A percentile compares a stretch with the other conserved stretches of the same genome.
Evolutionary conservation across 2,888 invertebrate species (phyloP).

Genomic region (Philonicus albiceps): DNA sequence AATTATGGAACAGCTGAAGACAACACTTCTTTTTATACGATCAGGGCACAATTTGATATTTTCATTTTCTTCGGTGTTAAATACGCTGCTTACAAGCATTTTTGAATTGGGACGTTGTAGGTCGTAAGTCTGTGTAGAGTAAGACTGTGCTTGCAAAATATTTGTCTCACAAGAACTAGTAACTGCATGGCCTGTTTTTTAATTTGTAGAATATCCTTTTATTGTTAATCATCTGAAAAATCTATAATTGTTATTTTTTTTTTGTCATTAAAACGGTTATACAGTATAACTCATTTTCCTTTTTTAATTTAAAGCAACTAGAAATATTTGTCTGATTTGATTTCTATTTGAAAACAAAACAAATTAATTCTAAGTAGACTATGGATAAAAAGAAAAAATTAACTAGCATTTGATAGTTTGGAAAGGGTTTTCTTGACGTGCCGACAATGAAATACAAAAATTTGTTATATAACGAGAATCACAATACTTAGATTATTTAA

Average conservation of each 20-base stretch:
- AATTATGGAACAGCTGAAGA: not conserved
- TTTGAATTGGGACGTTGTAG: not conserved
- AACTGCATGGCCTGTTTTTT: not conserved
- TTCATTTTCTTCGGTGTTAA: not conserved
- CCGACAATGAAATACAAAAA: not conserved
- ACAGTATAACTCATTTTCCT: not conserved
- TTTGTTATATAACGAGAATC: not conserved
- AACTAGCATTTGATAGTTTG: not conserved
- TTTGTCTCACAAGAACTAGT: not conserved
- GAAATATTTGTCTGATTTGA: not conserved
- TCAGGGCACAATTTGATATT: slow-evolving; percentile 6
- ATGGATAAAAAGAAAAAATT: not conserved
- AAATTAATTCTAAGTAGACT: not conserved
- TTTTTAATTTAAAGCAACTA: not conserved
- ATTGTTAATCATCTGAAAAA: not conserved
- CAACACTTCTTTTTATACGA: slow-evolving; percentile 2
- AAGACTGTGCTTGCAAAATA: not conserved
- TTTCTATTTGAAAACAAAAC: not conserved
- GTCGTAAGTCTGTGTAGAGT: not conserved
- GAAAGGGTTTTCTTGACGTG: not conserved
- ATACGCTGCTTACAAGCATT: not conserved
- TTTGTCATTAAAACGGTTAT: not conserved
- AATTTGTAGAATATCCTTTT: not conserved
- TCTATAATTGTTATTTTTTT: not conserved
- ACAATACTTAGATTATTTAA: not conserved